phyloP scores from a whole-genome alignment of 2,113 vertebrate genomes.

The Myrmophylax atrothorax region DNA sequence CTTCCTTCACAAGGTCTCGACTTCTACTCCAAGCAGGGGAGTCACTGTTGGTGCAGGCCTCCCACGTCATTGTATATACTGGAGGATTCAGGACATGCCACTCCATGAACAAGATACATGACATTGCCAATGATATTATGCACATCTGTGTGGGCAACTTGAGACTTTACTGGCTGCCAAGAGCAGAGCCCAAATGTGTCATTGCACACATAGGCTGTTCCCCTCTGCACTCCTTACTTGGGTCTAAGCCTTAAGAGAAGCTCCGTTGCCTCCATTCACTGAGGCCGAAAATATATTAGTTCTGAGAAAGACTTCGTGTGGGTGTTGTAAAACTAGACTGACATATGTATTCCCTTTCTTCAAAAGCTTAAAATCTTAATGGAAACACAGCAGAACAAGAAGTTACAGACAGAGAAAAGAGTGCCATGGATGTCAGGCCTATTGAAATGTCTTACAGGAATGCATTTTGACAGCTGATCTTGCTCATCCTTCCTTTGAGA shows the following conservation, averaged over 20 bases:
- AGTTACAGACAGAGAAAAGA: not conserved
- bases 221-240: not conserved
- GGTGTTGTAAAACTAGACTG: not conserved
- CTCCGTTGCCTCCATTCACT: not conserved
- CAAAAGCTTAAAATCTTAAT: not conserved
- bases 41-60: not conserved
- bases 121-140: not conserved
- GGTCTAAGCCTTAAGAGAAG: not conserved
- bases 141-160: not conserved
- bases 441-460: not conserved
- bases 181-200: not conserved
- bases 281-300: not conserved
- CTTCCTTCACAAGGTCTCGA: not conserved
- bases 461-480: constrained; percentile 18
- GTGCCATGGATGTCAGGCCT: not conserved
- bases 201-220: not conserved
- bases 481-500: not conserved
- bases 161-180: not conserved
- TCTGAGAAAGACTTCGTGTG: not conserved
- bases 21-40: not conserved
- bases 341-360: not conserved
- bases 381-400: not conserved
- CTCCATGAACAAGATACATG: not conserved
- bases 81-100: not conserved
- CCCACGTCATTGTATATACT: not conserved